Evolutionary conservation across 2,888 invertebrate genomes (phyloP).

Genomic region (Orthosia gothica): DNA sequence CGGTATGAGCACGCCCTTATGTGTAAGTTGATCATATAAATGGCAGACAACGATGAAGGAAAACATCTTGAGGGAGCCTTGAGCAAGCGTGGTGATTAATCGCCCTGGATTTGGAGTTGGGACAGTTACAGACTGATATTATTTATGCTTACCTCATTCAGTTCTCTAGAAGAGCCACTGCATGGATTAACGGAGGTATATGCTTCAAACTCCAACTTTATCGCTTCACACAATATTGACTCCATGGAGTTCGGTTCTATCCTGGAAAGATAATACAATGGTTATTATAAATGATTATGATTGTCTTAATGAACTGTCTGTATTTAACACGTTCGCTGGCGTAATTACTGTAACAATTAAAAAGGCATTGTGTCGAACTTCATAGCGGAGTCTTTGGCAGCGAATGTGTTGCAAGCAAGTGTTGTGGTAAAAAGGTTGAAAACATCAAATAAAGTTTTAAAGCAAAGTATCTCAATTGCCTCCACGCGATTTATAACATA

Average conservation of each 20-base stretch:
- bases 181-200: constrained; percentile 92
- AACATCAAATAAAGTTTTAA: neutral
- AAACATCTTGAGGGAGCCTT: too few species aligned
- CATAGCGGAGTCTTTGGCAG: too few species aligned
- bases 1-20: too few species aligned
- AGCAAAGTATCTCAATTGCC: too few species aligned
- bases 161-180: constrained; percentile 92
- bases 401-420: neutral
- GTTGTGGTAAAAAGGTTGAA: neutral
- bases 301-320: neutral
- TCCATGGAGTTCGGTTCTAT: constrained; percentile 95
- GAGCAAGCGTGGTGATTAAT: too few species aligned
- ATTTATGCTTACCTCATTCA: constrained; percentile 91
- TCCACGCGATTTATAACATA: too few species aligned
- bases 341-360: too few species aligned
- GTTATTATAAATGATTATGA: neutral
- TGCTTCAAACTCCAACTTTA: constrained; percentile 96
- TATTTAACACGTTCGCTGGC: neutral
- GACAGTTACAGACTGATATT: too few species aligned
- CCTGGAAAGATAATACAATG: constrained; percentile 72
- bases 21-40: too few species aligned
- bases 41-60: too few species aligned
- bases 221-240: constrained; percentile 96
- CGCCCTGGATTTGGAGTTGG: too few species aligned
- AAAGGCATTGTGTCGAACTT: too few species aligned